A percentile compares a stretch with the other conserved stretches of the same genome.
phyloP scores from a whole-genome alignment of 2,888 invertebrate genomes.

The Trissolcus brochymenae region DNA sequence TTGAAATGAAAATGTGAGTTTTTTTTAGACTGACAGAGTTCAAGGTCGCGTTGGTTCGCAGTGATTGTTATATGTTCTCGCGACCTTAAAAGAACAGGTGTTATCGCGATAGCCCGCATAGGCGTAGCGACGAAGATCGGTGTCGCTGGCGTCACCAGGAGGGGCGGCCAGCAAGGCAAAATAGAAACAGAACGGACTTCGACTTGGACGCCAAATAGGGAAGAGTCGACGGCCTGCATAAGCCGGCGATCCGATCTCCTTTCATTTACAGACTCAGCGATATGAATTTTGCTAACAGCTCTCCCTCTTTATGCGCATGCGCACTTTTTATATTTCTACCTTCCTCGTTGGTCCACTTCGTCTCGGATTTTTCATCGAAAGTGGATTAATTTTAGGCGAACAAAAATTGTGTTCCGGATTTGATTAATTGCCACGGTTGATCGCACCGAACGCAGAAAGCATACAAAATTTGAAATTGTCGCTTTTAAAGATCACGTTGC shows the following conservation, averaged over 20 bases:
- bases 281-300: conserved; percentile 8
- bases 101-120: conserved; percentile 34
- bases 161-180: conserved; percentile 1
- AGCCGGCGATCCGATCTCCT: conserved; percentile 29
- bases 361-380: too few species aligned
- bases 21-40: conserved; percentile 11
- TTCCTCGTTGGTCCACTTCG: too few species aligned
- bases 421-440: not conserved
- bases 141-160: conserved; percentile 10
- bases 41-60: conserved; percentile 21
- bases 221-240: conserved; percentile 19
- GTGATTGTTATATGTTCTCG: conserved; percentile 3
- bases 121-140: conserved; percentile 25
- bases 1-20: too few species aligned
- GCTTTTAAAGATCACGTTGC: too few species aligned
- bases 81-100: conserved; percentile 43
- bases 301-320: too few species aligned
- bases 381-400: too few species aligned
- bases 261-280: conserved; percentile 20
- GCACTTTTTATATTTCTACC: too few species aligned
- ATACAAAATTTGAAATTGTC: too few species aligned
- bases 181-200: conserved; percentile 22
- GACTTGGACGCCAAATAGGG: conserved; percentile 31
- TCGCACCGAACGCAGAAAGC: too few species aligned
- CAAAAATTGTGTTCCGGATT: too few species aligned